Evolutionary conservation across 2,113 vertebrate species (phyloP).

Genomic region (Sterrhoptilus dennistouni): DNA sequence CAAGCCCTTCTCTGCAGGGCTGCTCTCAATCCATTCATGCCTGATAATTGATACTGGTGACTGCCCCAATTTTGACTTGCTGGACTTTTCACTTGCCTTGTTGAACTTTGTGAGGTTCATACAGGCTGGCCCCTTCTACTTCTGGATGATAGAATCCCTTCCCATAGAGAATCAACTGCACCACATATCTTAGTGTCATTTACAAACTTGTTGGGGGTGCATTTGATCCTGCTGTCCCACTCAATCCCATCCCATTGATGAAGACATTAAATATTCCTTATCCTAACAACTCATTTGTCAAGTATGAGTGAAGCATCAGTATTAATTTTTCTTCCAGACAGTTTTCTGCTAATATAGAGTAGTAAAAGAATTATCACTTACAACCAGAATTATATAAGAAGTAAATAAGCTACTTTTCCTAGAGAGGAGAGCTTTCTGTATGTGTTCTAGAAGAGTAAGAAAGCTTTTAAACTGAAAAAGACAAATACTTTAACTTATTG

Average conservation of each 20-base stretch:
- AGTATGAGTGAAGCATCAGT: not conserved
- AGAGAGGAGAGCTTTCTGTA: not conserved
- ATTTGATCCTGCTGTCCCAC: accelerated
- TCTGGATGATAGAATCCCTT: not conserved
- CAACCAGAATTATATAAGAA: not conserved
- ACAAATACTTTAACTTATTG: not conserved
- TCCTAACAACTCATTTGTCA: not conserved
- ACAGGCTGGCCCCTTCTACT: not conserved
- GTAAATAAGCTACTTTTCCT: not conserved
- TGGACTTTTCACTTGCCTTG: not conserved
- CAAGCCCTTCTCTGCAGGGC: not conserved
- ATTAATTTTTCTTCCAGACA: not conserved
- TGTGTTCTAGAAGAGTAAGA: not conserved
- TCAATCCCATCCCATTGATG: not conserved
- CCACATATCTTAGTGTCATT: accelerated
- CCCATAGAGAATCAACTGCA: not conserved
- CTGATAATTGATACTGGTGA: not conserved
- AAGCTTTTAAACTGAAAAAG: not conserved
- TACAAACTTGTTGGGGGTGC: not conserved
- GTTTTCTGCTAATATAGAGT: not conserved
- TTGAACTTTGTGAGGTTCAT: not conserved
- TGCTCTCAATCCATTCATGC: not conserved
- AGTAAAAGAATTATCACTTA: not conserved
- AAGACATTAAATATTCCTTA: not conserved
- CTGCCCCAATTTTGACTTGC: accelerated